These are phyloP conservation scores for Dendrolimus punctatus DNA, from an alignment of 1,140 invertebrate species.

Conservation along the genomic window DNA sequence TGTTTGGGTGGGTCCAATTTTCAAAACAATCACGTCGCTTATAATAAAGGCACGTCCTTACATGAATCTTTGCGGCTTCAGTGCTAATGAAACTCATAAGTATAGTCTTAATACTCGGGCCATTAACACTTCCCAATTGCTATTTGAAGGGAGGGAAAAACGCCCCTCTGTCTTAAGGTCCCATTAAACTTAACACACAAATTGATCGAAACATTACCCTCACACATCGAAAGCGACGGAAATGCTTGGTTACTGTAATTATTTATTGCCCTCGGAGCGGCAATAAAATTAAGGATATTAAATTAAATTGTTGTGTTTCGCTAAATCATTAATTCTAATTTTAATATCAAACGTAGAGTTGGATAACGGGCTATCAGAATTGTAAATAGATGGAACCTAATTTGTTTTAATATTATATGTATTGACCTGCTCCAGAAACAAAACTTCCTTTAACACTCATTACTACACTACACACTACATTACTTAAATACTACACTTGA, in stretches of 20 bases:
- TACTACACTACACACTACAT: no score
- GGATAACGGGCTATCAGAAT: no score
- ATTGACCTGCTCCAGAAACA: no score
- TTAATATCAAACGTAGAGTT: no score
- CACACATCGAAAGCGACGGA: constrained; percentile 5
- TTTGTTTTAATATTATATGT: no score
- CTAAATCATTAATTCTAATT: background rate
- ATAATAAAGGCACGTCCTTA: constrained; percentile 62
- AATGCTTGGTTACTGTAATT: constrained; percentile 10
- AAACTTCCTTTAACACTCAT: no score
- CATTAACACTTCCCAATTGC: constrained; percentile 59
- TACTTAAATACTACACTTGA: no score
- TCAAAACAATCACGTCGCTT: constrained; percentile 59
- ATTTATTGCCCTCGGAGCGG: constrained; percentile 10
- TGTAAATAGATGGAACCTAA: no score
- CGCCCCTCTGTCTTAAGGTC: constrained; percentile 33
- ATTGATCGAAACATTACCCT: constrained; percentile 35
- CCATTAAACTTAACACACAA: constrained; percentile 53
- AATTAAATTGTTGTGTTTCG: constrained; percentile 5
- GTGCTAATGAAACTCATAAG: constrained; percentile 65
- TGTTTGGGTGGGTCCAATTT: constrained; percentile 40
- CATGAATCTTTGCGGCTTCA: constrained; percentile 54
- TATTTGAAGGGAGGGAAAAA: constrained; percentile 44
- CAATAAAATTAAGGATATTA: constrained; percentile 2
- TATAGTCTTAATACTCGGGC: constrained; percentile 49